Evolutionary conservation across 2,888 invertebrate species (phyloP).

Genomic region (Pyrrhia umbra): DNA sequence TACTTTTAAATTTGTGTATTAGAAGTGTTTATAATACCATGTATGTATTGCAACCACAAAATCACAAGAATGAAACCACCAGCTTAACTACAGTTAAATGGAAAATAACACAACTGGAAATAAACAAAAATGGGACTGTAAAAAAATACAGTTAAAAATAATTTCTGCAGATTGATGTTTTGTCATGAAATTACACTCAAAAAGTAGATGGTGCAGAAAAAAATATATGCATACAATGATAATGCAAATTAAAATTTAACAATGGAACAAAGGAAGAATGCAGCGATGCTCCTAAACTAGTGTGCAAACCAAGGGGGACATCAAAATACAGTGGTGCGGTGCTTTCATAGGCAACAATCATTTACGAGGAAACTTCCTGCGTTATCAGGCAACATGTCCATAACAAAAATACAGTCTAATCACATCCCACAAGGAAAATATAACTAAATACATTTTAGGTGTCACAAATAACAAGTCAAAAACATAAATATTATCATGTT

Average conservation of each 20-base stretch:
- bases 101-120: constrained; percentile 4
- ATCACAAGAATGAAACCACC: constrained; percentile 16
- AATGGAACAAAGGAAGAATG: constrained; percentile 81
- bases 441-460: constrained; percentile 29
- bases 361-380: constrained; percentile 54
- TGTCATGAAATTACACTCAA: constrained; percentile 18
- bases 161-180: constrained; percentile 1
- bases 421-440: constrained; percentile 29
- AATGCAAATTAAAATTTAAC: constrained; percentile 71
- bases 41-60: constrained; percentile 28
- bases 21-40: background rate
- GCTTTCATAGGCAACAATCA: constrained; percentile 81
- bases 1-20: background rate
- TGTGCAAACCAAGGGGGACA: constrained; percentile 75
- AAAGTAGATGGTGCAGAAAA: constrained; percentile 38
- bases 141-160: constrained; percentile 20
- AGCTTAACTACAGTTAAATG: constrained; percentile 14
- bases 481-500: constrained; percentile 66
- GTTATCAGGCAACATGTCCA: constrained; percentile 24
- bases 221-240: constrained; percentile 65
- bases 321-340: constrained; percentile 70
- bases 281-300: constrained; percentile 69
- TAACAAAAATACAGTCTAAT: constrained; percentile 32
- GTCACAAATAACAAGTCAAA: constrained; percentile 48
- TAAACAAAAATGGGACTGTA: background rate